Evolutionary conservation across 1,140 invertebrate species (phyloP), one percentile per base, ranked within the genome.

Genomic region (Drosophila baimaii): DNA sequence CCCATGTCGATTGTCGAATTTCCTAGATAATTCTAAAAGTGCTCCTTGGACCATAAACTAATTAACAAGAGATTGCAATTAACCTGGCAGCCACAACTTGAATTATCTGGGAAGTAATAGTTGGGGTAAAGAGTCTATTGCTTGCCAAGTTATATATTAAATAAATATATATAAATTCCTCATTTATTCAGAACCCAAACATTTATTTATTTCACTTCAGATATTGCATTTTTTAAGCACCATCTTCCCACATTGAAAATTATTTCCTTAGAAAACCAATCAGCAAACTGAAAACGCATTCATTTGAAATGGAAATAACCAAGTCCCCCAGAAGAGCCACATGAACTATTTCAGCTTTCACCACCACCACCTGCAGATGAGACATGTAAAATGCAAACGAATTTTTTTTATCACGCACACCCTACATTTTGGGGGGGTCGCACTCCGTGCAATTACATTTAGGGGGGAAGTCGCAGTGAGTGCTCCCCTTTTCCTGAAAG

Each of bases 371-470:
- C 76, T 73, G 47, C 72, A 71, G 72, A 74, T 76, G 69, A 78
- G 65, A 80, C 64, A 72, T 83, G 81, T 80, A 74, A 81, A 81
- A 85, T 85, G 81, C 79, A 85, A 81, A 81, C 64, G 78, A 71
- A 49, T 39, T 80, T 85, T 81, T 81, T 84, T 80, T 73, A 73
- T 61, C 81, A 73, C 54, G 76, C 81, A 80, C 64, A 73, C 52
- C 65, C 37, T 15, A 55, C 23, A 59, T 61, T 62, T 66, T 51
- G 37, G 37, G 69, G 35, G 69, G 35, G 37, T 37, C 63, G 35
- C 62, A 61, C 57, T 56, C 37, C 46, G 23, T 75, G 68, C 69
- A 77, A 77, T 77, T 81, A 72, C 79, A 81, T 66, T 70, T 56
- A 25, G 25, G 10, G 47, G 41, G 47, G 25, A 86, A 76, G 62